Base-by-base conservation (phyloP, 2,113 vertebrate genomes). In the Amia ocellicauda region DNA sequence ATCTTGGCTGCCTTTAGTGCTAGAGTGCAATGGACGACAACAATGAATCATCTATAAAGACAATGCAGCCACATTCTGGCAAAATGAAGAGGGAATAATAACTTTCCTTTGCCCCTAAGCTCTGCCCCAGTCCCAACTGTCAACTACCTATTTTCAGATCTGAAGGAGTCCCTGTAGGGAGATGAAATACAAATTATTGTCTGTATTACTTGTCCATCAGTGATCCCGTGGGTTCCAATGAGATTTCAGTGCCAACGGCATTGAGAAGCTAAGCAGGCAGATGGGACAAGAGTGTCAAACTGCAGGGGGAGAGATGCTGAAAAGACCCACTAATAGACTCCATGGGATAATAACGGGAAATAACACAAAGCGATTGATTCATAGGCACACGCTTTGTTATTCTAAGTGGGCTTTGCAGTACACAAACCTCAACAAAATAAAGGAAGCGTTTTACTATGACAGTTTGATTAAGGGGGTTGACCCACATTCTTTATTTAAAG, bases 401-500 rank as follows among this genome's bases (percentile, higher is more conserved):
- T 36, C 31, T 36, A 36, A 36, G 31, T 36, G 31, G 31, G 11
- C 31, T 36, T 5, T 7, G 31, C 31, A 36, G 11, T 36, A 36
- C 31, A 36, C 31, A 36, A 36, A 36, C 11, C 31, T 7, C 31
- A 36, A 36, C 31, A 36, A 36, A 36, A 36, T 5, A 36, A 36
- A 36, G 31, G 31, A 36, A 36, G 31, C 11, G 31, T 36, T 36
- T 36, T 36, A 10, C 31, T 36, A 36, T 36, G 31, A 36, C 31
- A 36, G 16, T 1, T 9, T 17, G 55, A 56, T 64, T 27, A 64
- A 57, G 22, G 28, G 29, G 19, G 41, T 23, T 56, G 53, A 64
- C 41, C 36, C 24, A 56, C 41, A 64, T 45, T 42, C 24, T 56
- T 52, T 57, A 23, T 29, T 55, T 64, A 40, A 64, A 64, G 49